These are phyloP conservation scores for Poeciliopsis infans DNA, from an alignment of 2,797 vertebrate species.

Conservation along the genomic window DNA sequence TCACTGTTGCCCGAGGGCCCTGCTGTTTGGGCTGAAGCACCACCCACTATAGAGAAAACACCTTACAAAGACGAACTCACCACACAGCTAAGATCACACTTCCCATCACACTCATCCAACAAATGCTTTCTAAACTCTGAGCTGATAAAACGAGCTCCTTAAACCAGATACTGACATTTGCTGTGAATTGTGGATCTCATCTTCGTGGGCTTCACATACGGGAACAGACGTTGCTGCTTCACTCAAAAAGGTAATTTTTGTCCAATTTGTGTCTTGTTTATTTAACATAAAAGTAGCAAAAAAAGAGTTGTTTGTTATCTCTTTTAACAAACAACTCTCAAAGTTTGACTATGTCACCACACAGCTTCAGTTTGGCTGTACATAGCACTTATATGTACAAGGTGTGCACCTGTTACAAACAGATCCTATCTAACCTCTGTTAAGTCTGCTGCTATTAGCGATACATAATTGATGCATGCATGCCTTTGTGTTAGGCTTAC, in stretches of 20 bases:
- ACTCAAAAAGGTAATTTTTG: conserved; percentile 57
- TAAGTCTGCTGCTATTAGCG: neutral
- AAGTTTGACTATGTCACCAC: neutral
- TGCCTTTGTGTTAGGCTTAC: neutral
- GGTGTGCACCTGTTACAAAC: conserved; percentile 59
- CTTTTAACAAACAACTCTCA: neutral
- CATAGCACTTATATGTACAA: neutral
- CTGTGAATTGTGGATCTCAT: conserved; percentile 22
- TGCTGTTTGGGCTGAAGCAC: conserved; percentile 91
- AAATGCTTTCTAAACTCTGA: conserved; percentile 20
- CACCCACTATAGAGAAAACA: conserved; percentile 88
- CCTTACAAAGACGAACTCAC: conserved; percentile 82
- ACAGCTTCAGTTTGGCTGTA: neutral
- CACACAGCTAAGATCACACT: conserved; percentile 66
- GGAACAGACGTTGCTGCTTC: conserved; percentile 11
- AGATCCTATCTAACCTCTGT: conserved; percentile 11
- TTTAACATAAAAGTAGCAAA: conserved; percentile 4
- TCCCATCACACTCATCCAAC: conserved; percentile 46
- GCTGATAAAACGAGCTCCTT: conserved; percentile 9
- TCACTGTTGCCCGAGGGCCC: conserved; percentile 94
- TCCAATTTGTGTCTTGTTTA: neutral
- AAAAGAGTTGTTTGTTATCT: too few relatives aligned
- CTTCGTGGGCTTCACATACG: conserved; percentile 8
- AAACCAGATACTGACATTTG: conserved; percentile 19
- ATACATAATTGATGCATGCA: neutral